phyloP scores from a whole-genome alignment of 2,113 vertebrate species.

The Hiodon tergisus region DNA sequence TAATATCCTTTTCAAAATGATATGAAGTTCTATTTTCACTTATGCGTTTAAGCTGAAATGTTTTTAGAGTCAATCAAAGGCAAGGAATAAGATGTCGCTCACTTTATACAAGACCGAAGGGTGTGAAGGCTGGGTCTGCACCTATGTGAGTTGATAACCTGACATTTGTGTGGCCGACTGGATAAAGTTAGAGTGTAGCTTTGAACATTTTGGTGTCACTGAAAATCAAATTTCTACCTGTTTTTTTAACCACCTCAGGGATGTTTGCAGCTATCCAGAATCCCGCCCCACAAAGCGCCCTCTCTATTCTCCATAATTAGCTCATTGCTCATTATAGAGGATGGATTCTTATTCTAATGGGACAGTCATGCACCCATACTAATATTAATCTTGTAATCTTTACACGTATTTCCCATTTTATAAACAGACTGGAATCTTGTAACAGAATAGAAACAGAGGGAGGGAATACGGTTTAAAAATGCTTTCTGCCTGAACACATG shows the following conservation, averaged over 20 bases:
- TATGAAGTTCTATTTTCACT: not conserved
- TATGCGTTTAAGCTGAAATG: not conserved
- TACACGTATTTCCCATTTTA: no score
- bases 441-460: no score
- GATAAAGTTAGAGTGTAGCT: not conserved
- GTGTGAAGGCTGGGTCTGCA: constrained; percentile 13
- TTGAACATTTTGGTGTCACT: constrained; percentile 9
- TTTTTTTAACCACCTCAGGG: no score
- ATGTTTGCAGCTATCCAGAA: not conserved
- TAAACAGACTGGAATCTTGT: no score
- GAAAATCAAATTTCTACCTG: not conserved
- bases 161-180: constrained; percentile 1
- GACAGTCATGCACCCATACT: no score
- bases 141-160: constrained; percentile 11
- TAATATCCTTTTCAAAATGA: constrained; percentile 4
- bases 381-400: no score
- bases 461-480: no score
- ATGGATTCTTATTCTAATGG: no score
- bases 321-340: no score
- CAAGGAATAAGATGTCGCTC: constrained; percentile 15
- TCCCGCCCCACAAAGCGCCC: not conserved
- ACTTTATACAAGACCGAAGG: constrained; percentile 25
- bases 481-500: no score
- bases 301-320: no score
- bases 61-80: not conserved